Percentiles rank a stretch among this genome's conserved stretches.
Conservation (phyloP, 37 sponge, comb jelly and placozoan species). For the Sycon ciliatum region DNA sequence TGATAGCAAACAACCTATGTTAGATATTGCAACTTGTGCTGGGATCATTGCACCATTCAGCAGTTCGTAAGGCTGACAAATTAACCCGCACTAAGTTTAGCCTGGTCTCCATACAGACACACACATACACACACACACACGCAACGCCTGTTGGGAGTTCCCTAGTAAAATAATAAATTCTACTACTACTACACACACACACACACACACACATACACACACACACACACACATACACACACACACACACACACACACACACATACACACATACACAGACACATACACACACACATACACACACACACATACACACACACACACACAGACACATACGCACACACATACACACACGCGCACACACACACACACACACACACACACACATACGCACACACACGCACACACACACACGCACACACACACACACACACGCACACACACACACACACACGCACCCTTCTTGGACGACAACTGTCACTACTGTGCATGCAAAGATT, state of each 20-base stretch:
- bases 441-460: not conserved
- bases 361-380: not conserved
- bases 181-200: too few relatives aligned
- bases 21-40: too few relatives aligned
- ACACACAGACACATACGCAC: not conserved
- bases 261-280: not conserved
- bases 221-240: constrained; percentile 1
- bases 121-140: too few relatives aligned
- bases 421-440: not conserved
- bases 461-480: not conserved
- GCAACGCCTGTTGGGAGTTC: too few relatives aligned
- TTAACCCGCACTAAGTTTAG: too few relatives aligned
- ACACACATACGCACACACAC: not conserved
- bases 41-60: too few relatives aligned
- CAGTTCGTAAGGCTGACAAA: too few relatives aligned
- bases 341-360: not conserved
- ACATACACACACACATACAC: not conserved
- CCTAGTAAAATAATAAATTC: too few relatives aligned
- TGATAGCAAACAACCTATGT: too few relatives aligned
- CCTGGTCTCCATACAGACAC: too few relatives aligned
- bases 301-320: not conserved
- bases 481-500: not conserved
- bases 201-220: not conserved
- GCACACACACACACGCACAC: not conserved
- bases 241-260: not conserved